Conservation (phyloP, 2,113 vertebrate genomes). For the Oplegnathus fasciatus region DNA sequence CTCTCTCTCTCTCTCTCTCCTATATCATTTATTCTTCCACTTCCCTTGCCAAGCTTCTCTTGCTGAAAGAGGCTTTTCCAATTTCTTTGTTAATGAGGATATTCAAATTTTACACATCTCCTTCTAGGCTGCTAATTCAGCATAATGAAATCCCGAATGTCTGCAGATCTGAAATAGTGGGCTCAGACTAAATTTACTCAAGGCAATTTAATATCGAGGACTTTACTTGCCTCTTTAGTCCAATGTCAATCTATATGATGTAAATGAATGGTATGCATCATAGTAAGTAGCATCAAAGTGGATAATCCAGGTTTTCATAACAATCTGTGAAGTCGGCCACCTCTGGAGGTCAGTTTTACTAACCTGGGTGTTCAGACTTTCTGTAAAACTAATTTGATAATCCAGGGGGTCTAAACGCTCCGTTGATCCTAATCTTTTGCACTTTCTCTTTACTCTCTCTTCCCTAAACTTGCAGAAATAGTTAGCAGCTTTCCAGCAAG, state of each 20-base stretch:
- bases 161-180: slow-evolving; percentile 43
- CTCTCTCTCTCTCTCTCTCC: neutral
- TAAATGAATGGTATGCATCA: neutral
- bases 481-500: neutral
- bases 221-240: slow-evolving; percentile 27
- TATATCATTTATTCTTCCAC: slow-evolving; percentile 39
- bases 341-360: neutral
- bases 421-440: neutral
- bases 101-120: slow-evolving; percentile 52
- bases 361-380: slow-evolving; percentile 2
- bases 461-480: neutral
- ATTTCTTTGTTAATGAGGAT: slow-evolving; percentile 53
- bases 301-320: neutral
- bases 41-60: slow-evolving; percentile 30
- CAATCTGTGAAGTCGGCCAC: neutral
- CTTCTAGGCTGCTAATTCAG: slow-evolving; percentile 56
- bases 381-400: neutral
- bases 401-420: neutral
- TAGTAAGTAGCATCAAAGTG: neutral
- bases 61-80: slow-evolving; percentile 36
- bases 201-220: slow-evolving; percentile 34
- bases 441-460: slow-evolving; percentile 1
- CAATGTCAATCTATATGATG: slow-evolving; percentile 21
- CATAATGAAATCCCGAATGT: slow-evolving; percentile 55
- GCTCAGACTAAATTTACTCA: slow-evolving; percentile 39